Evolutionary conservation across 2,888 invertebrate species (phyloP).

Genomic region (Barypeithes pellucidus): DNA sequence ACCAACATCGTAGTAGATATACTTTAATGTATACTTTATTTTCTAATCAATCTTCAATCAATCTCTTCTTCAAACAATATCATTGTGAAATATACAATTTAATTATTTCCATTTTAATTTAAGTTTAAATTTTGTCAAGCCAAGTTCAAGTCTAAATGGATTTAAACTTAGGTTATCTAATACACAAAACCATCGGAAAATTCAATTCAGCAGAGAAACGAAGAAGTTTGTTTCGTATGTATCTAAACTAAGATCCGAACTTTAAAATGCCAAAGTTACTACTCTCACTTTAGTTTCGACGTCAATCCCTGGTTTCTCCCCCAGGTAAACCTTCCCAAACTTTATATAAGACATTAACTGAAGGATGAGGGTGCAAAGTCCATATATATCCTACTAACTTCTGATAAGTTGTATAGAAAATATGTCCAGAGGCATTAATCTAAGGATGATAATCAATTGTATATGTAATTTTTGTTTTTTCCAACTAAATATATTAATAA

Average conservation of each 20-base stretch:
- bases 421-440: conserved; percentile 10
- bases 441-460: conserved; percentile 7
- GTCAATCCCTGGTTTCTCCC: conserved; percentile 36
- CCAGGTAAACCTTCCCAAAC: conserved; percentile 33
- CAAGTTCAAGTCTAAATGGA: conserved; percentile 13
- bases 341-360: conserved; percentile 31
- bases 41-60: too few relatives aligned
- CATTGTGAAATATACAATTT: not conserved
- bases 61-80: too few relatives aligned
- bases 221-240: conserved; percentile 12
- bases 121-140: not conserved
- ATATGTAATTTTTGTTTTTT: not conserved
- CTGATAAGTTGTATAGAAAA: conserved; percentile 24
- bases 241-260: conserved; percentile 18
- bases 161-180: conserved; percentile 15
- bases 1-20: too few relatives aligned
- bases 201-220: conserved; percentile 20
- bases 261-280: conserved; percentile 29
- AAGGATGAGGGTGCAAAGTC: conserved; percentile 33
- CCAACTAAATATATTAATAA: too few relatives aligned
- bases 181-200: conserved; percentile 19
- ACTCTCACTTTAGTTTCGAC: conserved; percentile 20
- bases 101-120: not conserved
- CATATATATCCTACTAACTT: conserved; percentile 27
- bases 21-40: too few relatives aligned